phyloP scores from a whole-genome alignment of 2,888 invertebrate genomes.

The Cryptocephalus primarius region DNA sequence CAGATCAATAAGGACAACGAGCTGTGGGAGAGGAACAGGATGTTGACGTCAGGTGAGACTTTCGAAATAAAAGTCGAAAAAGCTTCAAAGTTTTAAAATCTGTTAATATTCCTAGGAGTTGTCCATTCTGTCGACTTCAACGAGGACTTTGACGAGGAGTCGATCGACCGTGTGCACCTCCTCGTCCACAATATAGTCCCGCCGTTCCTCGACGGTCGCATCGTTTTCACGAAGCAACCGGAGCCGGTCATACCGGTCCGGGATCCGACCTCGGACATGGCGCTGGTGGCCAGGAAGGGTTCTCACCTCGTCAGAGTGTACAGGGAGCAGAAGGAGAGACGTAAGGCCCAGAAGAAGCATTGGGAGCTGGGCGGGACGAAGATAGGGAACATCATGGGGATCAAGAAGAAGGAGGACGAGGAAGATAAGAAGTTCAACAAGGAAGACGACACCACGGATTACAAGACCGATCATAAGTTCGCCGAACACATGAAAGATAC shows the following conservation, averaged over 20 bases:
- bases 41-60: constrained; percentile 67
- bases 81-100: not conserved
- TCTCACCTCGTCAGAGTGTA: constrained; percentile 80
- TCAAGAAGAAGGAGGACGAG: constrained; percentile 70
- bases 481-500: constrained; percentile 84
- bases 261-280: constrained; percentile 97
- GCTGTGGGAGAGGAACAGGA: constrained; percentile 95
- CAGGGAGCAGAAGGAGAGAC: constrained; percentile 93
- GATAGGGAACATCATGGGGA: constrained; percentile 94
- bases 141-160: constrained; percentile 93
- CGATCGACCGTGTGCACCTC: constrained; percentile 87
- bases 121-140: constrained; percentile 80
- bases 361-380: constrained; percentile 98
- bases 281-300: constrained; percentile 88
- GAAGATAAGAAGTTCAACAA: constrained; percentile 54
- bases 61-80: not conserved
- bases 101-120: constrained; percentile 44
- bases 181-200: constrained; percentile 97
- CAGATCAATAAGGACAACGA: constrained; percentile 99
- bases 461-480: constrained; percentile 90
- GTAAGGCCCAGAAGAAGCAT: constrained; percentile 95
- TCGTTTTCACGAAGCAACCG: constrained; percentile 98
- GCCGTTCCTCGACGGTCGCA: constrained; percentile 95
- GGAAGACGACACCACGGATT: constrained; percentile 67
- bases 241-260: constrained; percentile 96